These are phyloP conservation scores for Ramphastos sulfuratus DNA, from an alignment of 2,113 vertebrate genomes.

Conservation along the genomic window DNA sequence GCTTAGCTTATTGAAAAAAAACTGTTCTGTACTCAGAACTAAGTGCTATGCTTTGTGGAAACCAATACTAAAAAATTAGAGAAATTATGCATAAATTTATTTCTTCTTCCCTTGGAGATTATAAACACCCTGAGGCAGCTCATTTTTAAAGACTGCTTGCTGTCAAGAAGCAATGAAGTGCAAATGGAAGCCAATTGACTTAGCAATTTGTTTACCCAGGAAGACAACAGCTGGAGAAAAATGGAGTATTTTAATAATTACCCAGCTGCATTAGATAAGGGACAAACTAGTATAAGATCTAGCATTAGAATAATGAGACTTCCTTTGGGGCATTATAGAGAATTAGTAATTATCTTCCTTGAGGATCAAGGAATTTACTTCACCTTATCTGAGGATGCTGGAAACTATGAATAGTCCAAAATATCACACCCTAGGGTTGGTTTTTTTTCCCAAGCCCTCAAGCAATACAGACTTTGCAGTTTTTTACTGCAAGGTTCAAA, in stretches of 20 bases:
- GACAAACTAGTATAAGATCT: slow-evolving; percentile 16
- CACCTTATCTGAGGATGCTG: not conserved
- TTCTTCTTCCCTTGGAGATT: slow-evolving; percentile 56
- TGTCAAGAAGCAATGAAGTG: slow-evolving; percentile 74
- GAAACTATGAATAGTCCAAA: not conserved
- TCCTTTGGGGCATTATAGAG: not conserved
- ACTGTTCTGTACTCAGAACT: not conserved
- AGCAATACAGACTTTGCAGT: not conserved
- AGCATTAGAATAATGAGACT: slow-evolving; percentile 57
- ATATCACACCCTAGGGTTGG: not conserved
- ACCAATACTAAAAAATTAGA: not conserved
- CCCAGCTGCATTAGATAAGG: slow-evolving; percentile 42
- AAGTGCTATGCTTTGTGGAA: not conserved
- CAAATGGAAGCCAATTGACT: slow-evolving; percentile 66
- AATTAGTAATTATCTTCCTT: slow-evolving; percentile 57
- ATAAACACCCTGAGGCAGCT: slow-evolving; percentile 47
- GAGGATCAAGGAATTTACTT: slow-evolving; percentile 30
- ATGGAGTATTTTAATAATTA: slow-evolving; percentile 69
- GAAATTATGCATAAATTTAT: slow-evolving; percentile 40
- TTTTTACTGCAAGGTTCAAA: not conserved
- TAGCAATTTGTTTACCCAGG: slow-evolving; percentile 66
- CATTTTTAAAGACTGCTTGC: slow-evolving; percentile 56
- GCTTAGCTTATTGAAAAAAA: not conserved
- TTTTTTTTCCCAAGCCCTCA: not conserved
- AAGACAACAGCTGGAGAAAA: slow-evolving; percentile 71